Evolutionary conservation across 2,113 vertebrate genomes (phyloP), one percentile per base, ranked within the genome.

Genomic region (Miniopterus natalensis): DNA sequence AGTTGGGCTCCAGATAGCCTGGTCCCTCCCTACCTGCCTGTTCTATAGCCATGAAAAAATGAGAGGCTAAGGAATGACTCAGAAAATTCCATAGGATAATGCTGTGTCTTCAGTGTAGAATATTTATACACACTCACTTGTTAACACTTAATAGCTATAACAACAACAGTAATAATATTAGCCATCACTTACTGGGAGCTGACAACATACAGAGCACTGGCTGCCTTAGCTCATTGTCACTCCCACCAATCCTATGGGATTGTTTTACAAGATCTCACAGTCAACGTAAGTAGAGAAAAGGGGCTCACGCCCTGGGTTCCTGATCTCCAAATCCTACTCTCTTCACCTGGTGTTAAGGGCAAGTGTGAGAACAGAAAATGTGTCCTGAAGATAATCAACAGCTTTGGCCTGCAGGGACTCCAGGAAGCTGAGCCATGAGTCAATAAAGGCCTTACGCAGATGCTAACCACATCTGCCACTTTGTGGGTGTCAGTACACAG

Each of bases 321-420:
- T 71, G 59, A 53, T 40, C 25, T 57, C 55, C 21, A 51, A 49
- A 81, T 92, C 47, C 17, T 74, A 74, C 5, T 94, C 18, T 91
- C 68, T 81, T 91, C 53, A 59, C 59, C 53, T 77, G 13, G 29
- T 70, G 77, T 53, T 81, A 65, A 71, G 36, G 49, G 17, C 70
- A 94, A 96, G 61, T 84, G 13, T 87, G 80, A 94, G 70, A 65
- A 83, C 36, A 92, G 84, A 90, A 95, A 79, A 23, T 49, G 8
- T 12, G 53, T 71, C 29, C 65, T 92, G 70, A 68, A 96, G 59
- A 87, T 25, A 88, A 74, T 75, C 61, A 85, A 31, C n/a, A 85
- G 78, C 42, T 18, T 66, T 68, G 42, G 74, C 20, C 61, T 59
- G 6, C 36, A 77, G 13, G 4, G 78, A 88, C 91, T 90, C 47